Evolutionary conservation across 2,888 invertebrate genomes (phyloP).

Genomic region (Corythucha ciliata): DNA sequence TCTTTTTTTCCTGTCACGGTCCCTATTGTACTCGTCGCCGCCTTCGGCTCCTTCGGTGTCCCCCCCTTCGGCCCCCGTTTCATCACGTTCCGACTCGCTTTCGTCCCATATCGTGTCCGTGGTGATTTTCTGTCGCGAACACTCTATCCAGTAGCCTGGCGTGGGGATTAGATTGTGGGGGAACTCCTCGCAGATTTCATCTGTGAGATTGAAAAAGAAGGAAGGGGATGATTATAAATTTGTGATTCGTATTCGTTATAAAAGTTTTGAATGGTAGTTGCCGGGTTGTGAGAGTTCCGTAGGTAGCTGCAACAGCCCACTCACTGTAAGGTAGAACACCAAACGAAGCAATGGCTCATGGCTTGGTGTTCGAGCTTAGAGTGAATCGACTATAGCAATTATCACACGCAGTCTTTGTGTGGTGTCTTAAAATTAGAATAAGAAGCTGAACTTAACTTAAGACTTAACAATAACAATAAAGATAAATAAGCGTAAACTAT

Average conservation of each 20-base stretch:
- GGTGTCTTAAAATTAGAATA: too few species aligned
- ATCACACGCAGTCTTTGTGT: too few species aligned
- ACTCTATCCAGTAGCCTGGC: constrained; percentile 92
- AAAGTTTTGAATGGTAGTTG: too few species aligned
- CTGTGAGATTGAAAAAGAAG: constrained; percentile 45
- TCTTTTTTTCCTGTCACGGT: constrained; percentile 33
- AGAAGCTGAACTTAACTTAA: too few species aligned
- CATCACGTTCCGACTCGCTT: constrained; percentile 56
- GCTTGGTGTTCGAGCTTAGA: constrained; percentile 92
- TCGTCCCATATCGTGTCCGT: constrained; percentile 76
- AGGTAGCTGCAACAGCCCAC: constrained; percentile 43
- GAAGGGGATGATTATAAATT: too few species aligned
- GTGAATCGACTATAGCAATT: constrained; percentile 54
- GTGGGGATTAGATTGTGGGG: constrained; percentile 85
- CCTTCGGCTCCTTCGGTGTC: constrained; percentile 38
- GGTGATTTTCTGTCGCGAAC: constrained; percentile 81
- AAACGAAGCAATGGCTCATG: constrained; percentile 58
- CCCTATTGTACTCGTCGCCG: constrained; percentile 32
- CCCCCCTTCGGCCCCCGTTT: constrained; percentile 37
- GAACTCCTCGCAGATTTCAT: constrained; percentile 87
- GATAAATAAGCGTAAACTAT: too few species aligned
- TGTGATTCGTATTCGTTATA: too few species aligned
- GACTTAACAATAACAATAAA: too few species aligned
- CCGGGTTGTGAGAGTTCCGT: neutral
- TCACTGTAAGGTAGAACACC: constrained; percentile 98